These are phyloP conservation scores for Eumeta japonica DNA, from an alignment of 1,140 invertebrate species.

Conservation along the genomic window DNA sequence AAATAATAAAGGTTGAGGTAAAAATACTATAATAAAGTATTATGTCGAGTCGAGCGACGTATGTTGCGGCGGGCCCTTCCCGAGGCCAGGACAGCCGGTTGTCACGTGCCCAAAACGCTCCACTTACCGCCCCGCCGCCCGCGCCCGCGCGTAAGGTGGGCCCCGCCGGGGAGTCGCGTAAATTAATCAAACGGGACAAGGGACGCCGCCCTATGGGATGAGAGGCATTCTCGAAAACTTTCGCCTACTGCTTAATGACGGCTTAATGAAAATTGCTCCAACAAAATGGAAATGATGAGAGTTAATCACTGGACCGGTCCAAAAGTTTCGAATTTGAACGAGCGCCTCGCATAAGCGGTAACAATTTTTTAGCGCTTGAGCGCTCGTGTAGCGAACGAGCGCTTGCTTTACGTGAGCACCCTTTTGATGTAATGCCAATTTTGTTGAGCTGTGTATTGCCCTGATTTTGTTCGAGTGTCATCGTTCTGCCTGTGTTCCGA, in stretches of 20 bases:
- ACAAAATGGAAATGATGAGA: conserved; percentile 19
- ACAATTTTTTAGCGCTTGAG: no score
- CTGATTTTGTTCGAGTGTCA: no score
- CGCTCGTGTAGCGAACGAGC: no score
- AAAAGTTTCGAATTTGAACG: conserved; percentile 12
- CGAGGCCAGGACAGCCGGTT: conserved; percentile 16
- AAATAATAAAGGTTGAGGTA: no score
- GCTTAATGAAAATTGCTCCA: conserved; percentile 28
- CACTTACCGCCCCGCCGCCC: not conserved
- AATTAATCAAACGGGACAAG: conserved; percentile 15
- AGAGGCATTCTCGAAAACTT: conserved; percentile 17
- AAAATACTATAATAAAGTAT: no score
- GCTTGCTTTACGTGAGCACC: no score
- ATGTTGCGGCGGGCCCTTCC: conserved; percentile 45
- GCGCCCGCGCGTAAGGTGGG: not conserved
- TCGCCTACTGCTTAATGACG: conserved; percentile 21
- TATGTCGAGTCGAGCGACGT: no score
- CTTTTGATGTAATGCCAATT: no score
- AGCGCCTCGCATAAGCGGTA: no score
- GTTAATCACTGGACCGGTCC: conserved; percentile 15
- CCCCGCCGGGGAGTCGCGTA: conserved; percentile 6
- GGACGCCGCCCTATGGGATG: conserved; percentile 8
- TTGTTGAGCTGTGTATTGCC: no score
- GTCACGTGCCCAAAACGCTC: not conserved
- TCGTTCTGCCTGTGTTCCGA: no score